A percentile compares a stretch with the other conserved stretches of the same genome.
Conservation (phyloP, 2,797 vertebrate genomes). For the Oophaga sylvatica region DNA sequence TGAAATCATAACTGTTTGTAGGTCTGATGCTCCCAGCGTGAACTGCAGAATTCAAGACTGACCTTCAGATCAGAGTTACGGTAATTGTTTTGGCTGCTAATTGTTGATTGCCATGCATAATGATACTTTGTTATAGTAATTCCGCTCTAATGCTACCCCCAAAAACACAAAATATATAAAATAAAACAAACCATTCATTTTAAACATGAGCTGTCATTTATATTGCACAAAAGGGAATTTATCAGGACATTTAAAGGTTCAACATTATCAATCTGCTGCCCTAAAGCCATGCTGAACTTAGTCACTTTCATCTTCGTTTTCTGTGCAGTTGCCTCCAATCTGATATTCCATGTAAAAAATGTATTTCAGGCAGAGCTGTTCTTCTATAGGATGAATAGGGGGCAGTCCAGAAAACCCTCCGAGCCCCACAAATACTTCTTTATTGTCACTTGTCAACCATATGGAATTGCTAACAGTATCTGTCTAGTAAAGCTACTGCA, state of each 20-base stretch:
- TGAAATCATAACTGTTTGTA: background rate
- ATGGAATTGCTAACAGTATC: background rate
- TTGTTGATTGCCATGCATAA: background rate
- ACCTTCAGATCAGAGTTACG: background rate
- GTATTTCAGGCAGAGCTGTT: background rate
- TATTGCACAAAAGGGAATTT: slow-evolving; percentile 17
- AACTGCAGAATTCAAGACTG: slow-evolving; percentile 1
- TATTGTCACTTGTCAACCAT: background rate
- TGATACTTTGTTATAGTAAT: background rate
- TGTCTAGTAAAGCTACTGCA: background rate
- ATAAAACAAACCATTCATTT: background rate
- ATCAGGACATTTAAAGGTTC: slow-evolving; percentile 25
- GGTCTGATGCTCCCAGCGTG: background rate
- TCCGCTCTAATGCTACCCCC: background rate
- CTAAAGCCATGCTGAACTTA: background rate
- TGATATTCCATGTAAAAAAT: background rate
- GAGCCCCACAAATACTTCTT: background rate
- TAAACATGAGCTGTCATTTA: slow-evolving; percentile 30
- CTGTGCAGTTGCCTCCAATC: background rate
- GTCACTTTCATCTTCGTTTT: background rate
- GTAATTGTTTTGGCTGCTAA: background rate
- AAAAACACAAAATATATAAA: slow-evolving; percentile 14
- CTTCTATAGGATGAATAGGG: background rate
- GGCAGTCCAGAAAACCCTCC: background rate
- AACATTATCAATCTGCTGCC: slow-evolving; percentile 18